Conservation (phyloP, 2,113 vertebrate species). For the Larimichthys polyactis region DNA sequence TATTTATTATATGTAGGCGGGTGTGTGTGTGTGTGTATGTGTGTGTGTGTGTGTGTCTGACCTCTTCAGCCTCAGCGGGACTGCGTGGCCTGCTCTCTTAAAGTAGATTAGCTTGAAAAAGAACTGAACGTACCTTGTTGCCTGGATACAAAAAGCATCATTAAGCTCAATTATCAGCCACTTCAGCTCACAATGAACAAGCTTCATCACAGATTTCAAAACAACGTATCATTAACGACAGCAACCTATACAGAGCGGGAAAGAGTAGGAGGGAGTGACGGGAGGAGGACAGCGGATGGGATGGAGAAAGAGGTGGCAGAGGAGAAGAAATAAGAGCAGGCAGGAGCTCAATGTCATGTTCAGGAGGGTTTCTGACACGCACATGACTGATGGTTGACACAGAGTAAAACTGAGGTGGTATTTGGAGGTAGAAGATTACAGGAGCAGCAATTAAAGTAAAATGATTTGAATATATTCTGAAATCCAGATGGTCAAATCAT, state of each 20-base stretch:
- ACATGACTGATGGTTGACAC: background rate
- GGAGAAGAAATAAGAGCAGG: background rate
- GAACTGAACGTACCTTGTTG: slow-evolving; percentile 76
- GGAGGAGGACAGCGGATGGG: background rate
- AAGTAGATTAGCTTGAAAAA: slow-evolving; percentile 77
- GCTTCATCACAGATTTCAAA: slow-evolving; percentile 69
- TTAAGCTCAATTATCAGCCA: slow-evolving; percentile 83
- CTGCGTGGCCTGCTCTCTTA: slow-evolving; percentile 57
- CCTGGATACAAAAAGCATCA: slow-evolving; percentile 88
- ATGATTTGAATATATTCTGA: background rate
- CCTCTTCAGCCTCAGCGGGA: slow-evolving; percentile 66
- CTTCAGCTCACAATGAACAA: slow-evolving; percentile 76
- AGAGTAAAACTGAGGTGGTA: background rate
- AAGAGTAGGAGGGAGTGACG: slow-evolving; percentile 24
- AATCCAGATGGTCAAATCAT: slow-evolving; percentile 15
- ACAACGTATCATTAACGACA: slow-evolving; percentile 72
- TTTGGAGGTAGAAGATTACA: background rate
- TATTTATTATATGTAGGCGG: slow-evolving; percentile 52
- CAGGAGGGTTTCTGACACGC: background rate
- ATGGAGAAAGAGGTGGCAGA: slow-evolving; percentile 7
- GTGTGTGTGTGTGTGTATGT: slow-evolving; percentile 13
- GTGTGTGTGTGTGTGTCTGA: slow-evolving; percentile 43
- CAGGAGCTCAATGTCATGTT: background rate
- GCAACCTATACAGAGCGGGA: slow-evolving; percentile 42
- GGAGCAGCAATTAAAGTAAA: background rate